Conservation (phyloP, 2,888 invertebrate species). For the Timema podura region DNA sequence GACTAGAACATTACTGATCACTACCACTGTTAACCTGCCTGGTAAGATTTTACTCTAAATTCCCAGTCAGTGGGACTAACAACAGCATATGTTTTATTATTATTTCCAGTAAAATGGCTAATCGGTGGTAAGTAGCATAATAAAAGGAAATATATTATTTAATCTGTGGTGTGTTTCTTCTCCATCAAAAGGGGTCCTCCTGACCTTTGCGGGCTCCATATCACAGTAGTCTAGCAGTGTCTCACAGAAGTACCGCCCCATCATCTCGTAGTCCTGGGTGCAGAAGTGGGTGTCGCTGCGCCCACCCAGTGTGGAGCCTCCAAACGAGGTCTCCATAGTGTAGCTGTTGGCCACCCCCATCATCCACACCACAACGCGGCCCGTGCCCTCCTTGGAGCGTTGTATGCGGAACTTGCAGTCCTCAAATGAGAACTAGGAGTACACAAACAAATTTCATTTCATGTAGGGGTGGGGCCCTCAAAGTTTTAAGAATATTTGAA, state of each 20-base stretch:
- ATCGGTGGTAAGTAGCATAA: too few species aligned
- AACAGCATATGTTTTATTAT: too few species aligned
- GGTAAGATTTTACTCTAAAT: too few species aligned
- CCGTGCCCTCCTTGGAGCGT: constrained; percentile 91
- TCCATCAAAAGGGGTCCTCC: constrained; percentile 27
- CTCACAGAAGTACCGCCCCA: constrained; percentile 89
- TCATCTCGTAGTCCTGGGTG: constrained; percentile 71
- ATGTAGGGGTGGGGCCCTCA: too few species aligned
- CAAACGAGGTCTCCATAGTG: constrained; percentile 93
- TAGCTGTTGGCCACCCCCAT: constrained; percentile 92
- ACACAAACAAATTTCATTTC: neutral
- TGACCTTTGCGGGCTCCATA: constrained; percentile 75
- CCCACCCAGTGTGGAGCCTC: constrained; percentile 80
- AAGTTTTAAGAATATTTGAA: too few species aligned
- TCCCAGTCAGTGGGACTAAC: too few species aligned
- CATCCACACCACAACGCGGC: constrained; percentile 92
- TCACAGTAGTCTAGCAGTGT: constrained; percentile 89
- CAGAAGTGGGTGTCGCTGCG: constrained; percentile 81
- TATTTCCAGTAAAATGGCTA: too few species aligned
- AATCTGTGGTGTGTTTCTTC: too few species aligned
- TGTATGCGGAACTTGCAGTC: constrained; percentile 92
- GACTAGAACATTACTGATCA: too few species aligned
- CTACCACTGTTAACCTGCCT: too few species aligned
- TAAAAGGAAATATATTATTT: too few species aligned
- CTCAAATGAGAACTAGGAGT: constrained; percentile 80